Evolutionary conservation across 23 tunicate genomes (phyloP).

Genomic region (Styela clava): DNA sequence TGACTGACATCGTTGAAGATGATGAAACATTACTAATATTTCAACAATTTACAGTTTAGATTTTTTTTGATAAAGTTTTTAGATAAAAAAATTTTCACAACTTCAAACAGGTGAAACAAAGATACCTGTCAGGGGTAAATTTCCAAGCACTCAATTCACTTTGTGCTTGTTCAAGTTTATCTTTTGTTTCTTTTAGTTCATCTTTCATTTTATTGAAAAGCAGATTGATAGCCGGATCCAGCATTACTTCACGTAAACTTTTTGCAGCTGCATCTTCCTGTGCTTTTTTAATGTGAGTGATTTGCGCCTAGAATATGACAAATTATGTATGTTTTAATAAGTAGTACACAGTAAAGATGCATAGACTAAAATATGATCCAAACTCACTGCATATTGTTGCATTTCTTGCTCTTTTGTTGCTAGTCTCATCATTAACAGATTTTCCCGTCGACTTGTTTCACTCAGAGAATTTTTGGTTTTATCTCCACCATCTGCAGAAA

Average conservation of each 20-base stretch:
- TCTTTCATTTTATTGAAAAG: conserved; percentile 80
- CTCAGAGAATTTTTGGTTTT: conserved; percentile 27
- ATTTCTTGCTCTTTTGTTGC: conserved; percentile 91
- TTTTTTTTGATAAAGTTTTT: too few relatives aligned
- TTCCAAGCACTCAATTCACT: conserved; percentile 98
- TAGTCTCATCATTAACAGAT: conserved; percentile 88
- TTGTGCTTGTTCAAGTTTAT: conserved; percentile 92
- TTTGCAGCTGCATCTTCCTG: conserved; percentile 55
- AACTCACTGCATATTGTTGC: conserved; percentile 80
- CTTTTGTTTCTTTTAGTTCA: conserved; percentile 89
- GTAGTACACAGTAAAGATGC: neutral
- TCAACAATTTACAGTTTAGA: too few relatives aligned
- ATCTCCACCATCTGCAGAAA: conserved; percentile 5
- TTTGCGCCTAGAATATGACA: conserved; percentile 59
- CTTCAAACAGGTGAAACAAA: too few relatives aligned
- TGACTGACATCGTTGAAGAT: too few relatives aligned
- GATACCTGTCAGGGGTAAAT: conserved; percentile 97
- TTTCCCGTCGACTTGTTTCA: conserved; percentile 82
- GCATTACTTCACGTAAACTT: conserved; percentile 68
- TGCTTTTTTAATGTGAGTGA: conserved; percentile 52
- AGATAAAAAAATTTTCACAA: too few relatives aligned
- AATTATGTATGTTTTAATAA: neutral
- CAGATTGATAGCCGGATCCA: conserved; percentile 92
- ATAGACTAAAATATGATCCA: neutral
- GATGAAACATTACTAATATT: too few relatives aligned